These are phyloP conservation scores for Trissolcus japonicus DNA, from an alignment of 2,888 invertebrate species.

Conservation along the genomic window DNA sequence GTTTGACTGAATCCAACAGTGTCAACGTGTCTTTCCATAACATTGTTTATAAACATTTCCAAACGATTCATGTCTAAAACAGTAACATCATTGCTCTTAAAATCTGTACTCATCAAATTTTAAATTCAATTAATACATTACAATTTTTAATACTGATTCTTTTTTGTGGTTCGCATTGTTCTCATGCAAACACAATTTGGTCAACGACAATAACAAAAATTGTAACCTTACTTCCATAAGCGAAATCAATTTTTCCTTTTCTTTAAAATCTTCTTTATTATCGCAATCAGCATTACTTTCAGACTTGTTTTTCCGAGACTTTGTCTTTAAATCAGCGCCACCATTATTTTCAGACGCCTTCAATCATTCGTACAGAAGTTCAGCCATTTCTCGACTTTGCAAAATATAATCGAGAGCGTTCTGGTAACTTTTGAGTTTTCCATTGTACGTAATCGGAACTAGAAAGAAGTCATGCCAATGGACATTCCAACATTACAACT, in stretches of 20 bases:
- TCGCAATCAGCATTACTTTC: constrained; percentile 66
- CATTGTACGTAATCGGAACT: constrained; percentile 67
- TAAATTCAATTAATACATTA: background rate
- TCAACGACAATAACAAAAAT: constrained; percentile 81
- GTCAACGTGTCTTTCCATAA: constrained; percentile 65
- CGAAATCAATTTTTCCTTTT: constrained; percentile 77
- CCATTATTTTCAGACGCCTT: constrained; percentile 65
- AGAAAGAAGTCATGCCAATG: background rate
- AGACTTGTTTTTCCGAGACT: constrained; percentile 45
- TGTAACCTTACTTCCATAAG: constrained; percentile 83
- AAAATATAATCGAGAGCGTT: constrained; percentile 78
- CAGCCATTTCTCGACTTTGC: constrained; percentile 79
- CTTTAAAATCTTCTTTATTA: constrained; percentile 74
- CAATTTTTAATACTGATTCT: constrained; percentile 61
- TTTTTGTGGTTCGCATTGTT: constrained; percentile 64
- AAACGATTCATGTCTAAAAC: constrained; percentile 65
- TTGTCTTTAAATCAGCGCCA: constrained; percentile 62
- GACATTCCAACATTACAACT: too few relatives aligned
- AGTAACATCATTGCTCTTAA: constrained; percentile 6
- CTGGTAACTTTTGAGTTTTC: constrained; percentile 79
- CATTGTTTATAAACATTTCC: constrained; percentile 70
- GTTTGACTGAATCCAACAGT: constrained; percentile 63
- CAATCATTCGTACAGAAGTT: constrained; percentile 74
- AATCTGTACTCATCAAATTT: background rate
- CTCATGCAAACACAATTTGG: constrained; percentile 78